Conservation (phyloP, 92 coral and sea anemone genomes). For the Palythoa grandiflora region DNA sequence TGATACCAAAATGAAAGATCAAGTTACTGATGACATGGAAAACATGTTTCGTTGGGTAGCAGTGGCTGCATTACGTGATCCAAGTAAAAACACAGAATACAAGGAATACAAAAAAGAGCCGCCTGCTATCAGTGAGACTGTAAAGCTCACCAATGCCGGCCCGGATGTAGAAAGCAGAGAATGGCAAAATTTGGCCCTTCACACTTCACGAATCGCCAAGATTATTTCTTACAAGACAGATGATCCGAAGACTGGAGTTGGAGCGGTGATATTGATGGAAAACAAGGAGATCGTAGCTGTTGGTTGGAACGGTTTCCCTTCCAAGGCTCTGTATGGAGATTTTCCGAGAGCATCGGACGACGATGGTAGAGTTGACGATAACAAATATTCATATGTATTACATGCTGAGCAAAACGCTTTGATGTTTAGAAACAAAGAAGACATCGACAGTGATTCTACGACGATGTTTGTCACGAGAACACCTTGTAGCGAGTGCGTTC, state of each 20-base stretch:
- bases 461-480: constrained; percentile 79
- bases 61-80: constrained; percentile 43
- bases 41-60: constrained; percentile 77
- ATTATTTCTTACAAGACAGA: constrained; percentile 54
- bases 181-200: constrained; percentile 62
- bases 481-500: constrained; percentile 84
- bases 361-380: not conserved
- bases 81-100: not conserved
- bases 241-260: too few relatives aligned
- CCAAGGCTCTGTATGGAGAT: too few relatives aligned
- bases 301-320: constrained; percentile 72
- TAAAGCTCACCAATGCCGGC: not conserved
- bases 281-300: constrained; percentile 68
- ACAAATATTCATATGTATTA: constrained; percentile 69
- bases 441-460: constrained; percentile 55
- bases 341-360: constrained; percentile 69
- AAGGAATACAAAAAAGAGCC: constrained; percentile 3
- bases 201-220: constrained; percentile 70
- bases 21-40: constrained; percentile 56
- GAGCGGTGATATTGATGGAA: not conserved
- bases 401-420: constrained; percentile 94
- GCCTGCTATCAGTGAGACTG: not conserved
- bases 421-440: constrained; percentile 63
- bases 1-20: constrained; percentile 46
- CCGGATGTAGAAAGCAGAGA: not conserved